Evolutionary conservation across 2,888 invertebrate species (phyloP).

Genomic region (Celastrina argiolus): DNA sequence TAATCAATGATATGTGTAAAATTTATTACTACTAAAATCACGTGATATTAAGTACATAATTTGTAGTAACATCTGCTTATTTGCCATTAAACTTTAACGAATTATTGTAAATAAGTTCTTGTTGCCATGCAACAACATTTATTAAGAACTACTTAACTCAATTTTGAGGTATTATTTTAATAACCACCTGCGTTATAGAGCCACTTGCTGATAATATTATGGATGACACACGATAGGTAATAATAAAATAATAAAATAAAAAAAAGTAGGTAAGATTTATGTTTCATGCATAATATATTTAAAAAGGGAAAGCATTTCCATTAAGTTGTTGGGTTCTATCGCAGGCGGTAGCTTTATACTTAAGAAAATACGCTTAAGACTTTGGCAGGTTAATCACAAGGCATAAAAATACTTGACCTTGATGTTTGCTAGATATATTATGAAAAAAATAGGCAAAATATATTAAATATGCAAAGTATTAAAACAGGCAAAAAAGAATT

Average conservation of each 20-base stretch:
- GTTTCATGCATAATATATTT: not conserved
- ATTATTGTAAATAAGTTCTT: conserved; percentile 62
- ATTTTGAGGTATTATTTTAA: too few relatives aligned
- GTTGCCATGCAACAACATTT: conserved; percentile 33
- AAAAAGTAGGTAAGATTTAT: conserved; percentile 10
- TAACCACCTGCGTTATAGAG: too few relatives aligned
- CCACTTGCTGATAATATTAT: too few relatives aligned
- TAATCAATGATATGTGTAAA: too few relatives aligned
- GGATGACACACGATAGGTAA: too few relatives aligned
- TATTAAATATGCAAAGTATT: too few relatives aligned
- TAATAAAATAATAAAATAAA: too few relatives aligned
- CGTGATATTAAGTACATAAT: conserved; percentile 48
- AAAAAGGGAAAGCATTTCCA: not conserved
- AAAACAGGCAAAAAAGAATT: too few relatives aligned
- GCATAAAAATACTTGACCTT: not conserved
- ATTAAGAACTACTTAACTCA: conserved; percentile 19
- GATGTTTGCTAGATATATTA: too few relatives aligned
- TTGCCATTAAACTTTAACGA: conserved; percentile 59
- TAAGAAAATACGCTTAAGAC: not conserved
- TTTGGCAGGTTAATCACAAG: not conserved
- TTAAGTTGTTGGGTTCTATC: not conserved
- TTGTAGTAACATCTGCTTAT: conserved; percentile 53
- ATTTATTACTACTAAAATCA: too few relatives aligned
- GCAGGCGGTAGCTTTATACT: not conserved
- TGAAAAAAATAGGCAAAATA: too few relatives aligned